Percentiles rank a stretch among this genome's conserved stretches.
Evolutionary conservation across 2,888 invertebrate species (phyloP).

Genomic region (Callyntrura sp.): DNA sequence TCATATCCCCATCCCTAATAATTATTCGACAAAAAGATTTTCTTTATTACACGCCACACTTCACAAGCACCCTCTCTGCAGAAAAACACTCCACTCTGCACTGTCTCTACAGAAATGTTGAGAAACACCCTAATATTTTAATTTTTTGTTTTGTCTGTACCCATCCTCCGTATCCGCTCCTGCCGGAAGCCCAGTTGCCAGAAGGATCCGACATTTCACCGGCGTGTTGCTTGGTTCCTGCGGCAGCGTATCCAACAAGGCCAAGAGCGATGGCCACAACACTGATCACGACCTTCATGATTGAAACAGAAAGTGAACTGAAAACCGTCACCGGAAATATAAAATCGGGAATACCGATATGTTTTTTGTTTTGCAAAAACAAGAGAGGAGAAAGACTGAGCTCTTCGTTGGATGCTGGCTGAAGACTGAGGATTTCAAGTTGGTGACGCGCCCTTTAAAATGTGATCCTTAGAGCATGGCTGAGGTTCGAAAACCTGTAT

Average conservation of each 20-base stretch:
- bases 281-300: constrained; percentile 76
- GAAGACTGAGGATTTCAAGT: constrained; percentile 69
- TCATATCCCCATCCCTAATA: constrained; percentile 77
- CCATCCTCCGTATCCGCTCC: constrained; percentile 72
- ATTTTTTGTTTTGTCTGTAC: constrained; percentile 39
- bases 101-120: background rate
- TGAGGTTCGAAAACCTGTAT: constrained; percentile 76
- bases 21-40: constrained; percentile 17
- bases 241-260: constrained; percentile 72
- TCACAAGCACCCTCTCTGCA: background rate
- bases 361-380: constrained; percentile 63
- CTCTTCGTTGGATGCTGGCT: constrained; percentile 70
- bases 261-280: constrained; percentile 75
- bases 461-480: constrained; percentile 63
- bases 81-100: constrained; percentile 3
- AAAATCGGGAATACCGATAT: constrained; percentile 56
- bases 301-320: constrained; percentile 51
- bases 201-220: constrained; percentile 72
- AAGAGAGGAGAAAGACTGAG: constrained; percentile 72
- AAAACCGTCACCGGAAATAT: constrained; percentile 55
- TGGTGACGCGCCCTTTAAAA: constrained; percentile 74
- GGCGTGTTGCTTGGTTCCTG: constrained; percentile 76
- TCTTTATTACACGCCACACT: constrained; percentile 3
- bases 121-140: background rate
- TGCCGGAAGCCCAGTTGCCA: constrained; percentile 72